Percentiles rank a stretch among this genome's conserved stretches.
Conservation (phyloP, 2,113 vertebrate species). For the Lepisosteus oculatus region DNA sequence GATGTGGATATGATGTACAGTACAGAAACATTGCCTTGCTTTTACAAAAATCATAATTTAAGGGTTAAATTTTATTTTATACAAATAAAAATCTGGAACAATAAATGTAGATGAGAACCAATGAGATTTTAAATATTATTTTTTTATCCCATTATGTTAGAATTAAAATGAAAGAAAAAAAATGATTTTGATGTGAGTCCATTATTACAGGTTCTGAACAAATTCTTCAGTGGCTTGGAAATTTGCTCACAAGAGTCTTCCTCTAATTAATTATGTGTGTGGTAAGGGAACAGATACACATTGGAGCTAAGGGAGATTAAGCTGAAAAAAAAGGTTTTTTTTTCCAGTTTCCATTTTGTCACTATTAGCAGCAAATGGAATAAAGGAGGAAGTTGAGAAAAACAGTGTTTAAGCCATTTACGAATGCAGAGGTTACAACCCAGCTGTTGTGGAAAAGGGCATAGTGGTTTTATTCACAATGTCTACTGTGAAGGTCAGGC, state of each 20-base stretch:
- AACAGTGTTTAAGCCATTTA: no score
- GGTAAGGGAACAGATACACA: slow-evolving; percentile 21
- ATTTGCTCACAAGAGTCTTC: slow-evolving; percentile 29
- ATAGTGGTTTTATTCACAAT: slow-evolving; percentile 11
- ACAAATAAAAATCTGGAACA: neutral
- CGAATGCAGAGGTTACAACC: no score
- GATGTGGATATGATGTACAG: no score
- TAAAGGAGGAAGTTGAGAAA: no score
- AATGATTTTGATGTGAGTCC: slow-evolving; percentile 29
- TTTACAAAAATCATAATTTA: no score
- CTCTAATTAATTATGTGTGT: slow-evolving; percentile 40
- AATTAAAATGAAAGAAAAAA: slow-evolving; percentile 48
- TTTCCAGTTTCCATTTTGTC: neutral
- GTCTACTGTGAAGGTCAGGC: slow-evolving; percentile 33
- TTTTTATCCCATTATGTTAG: slow-evolving; percentile 42
- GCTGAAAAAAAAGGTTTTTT: slow-evolving; percentile 20
- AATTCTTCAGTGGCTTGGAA: slow-evolving; percentile 10
- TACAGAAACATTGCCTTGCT: no score
- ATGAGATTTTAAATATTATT: slow-evolving; percentile 31
- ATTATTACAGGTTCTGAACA: slow-evolving; percentile 33
- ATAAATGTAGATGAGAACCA: slow-evolving; percentile 27
- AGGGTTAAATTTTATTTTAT: slow-evolving; percentile 14
- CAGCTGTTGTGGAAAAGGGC: no score
- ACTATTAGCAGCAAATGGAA: no score
- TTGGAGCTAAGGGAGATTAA: slow-evolving; percentile 21